These are phyloP conservation scores for Diplodus sargus DNA, from an alignment of 2,797 vertebrate species.

Conservation along the genomic window DNA sequence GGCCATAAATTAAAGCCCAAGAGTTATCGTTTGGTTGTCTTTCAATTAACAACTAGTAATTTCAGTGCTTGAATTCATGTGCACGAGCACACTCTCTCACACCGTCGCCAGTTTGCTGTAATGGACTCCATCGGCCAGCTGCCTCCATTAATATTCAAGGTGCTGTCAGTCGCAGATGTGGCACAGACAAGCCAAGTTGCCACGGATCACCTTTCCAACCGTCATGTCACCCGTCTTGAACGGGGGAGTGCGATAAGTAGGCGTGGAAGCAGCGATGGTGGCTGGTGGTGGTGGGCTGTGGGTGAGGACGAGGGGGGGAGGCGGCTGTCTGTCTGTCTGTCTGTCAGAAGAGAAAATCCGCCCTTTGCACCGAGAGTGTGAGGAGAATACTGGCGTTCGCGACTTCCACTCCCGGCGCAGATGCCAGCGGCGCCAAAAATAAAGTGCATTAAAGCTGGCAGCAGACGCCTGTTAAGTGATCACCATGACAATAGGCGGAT, in stretches of 20 bases:
- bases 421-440: conserved; percentile 67
- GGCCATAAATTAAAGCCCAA: neutral
- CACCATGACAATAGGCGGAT: conserved; percentile 76
- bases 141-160: conserved; percentile 67
- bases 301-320: neutral
- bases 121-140: conserved; percentile 28
- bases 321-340: conserved; percentile 25
- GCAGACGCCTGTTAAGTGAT: conserved; percentile 77
- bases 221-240: conserved; percentile 50
- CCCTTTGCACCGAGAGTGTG: conserved; percentile 22
- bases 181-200: conserved; percentile 51
- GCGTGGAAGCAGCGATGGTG: conserved; percentile 14
- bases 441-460: conserved; percentile 78
- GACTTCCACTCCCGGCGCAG: conserved; percentile 42
- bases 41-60: neutral
- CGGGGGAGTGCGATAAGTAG: conserved; percentile 44
- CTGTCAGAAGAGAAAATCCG: conserved; percentile 48
- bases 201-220: conserved; percentile 52
- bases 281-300: conserved; percentile 4
- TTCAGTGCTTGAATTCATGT: neutral
- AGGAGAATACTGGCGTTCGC: conserved; percentile 12
- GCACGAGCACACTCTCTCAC: neutral
- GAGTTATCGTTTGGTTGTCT: neutral
- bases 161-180: conserved; percentile 68
- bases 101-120: conserved; percentile 15